Percentiles rank a stretch among this genome's conserved stretches.
Evolutionary conservation across 2,797 vertebrate species (phyloP).

Genomic region (Eremophila alpestris): DNA sequence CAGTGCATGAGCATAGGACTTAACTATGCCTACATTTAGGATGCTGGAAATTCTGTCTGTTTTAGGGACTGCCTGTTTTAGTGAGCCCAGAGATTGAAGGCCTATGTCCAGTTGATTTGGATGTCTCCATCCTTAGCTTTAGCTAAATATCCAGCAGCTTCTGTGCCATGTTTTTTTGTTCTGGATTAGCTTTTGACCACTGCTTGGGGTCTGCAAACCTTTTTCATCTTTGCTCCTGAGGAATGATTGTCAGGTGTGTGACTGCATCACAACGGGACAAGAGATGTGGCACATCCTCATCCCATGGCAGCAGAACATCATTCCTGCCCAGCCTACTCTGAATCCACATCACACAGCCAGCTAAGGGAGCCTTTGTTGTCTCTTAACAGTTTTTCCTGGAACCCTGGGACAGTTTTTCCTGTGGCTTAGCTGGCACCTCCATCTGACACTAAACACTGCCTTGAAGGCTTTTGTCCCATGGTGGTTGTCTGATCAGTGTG

Average conservation of each 20-base stretch:
- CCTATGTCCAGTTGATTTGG: neutral
- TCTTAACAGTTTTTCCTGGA: neutral
- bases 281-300: neutral
- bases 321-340: neutral
- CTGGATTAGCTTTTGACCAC: neutral
- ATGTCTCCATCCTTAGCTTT: neutral
- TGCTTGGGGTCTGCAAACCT: neutral
- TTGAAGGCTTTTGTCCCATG: neutral
- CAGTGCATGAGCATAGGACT: neutral
- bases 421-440: neutral
- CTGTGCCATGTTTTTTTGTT: neutral
- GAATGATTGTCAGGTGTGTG: neutral
- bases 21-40: neutral
- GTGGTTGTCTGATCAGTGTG: neutral
- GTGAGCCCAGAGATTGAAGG: neutral
- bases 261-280: neutral
- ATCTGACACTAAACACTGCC: accelerated
- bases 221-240: neutral
- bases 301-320: neutral
- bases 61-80: neutral
- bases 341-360: neutral
- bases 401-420: neutral
- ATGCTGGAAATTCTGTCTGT: neutral
- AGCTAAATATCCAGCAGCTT: neutral
- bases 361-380: neutral